Conservation (phyloP, 2,113 vertebrate genomes). For the Brachionichthys hirsutus region DNA sequence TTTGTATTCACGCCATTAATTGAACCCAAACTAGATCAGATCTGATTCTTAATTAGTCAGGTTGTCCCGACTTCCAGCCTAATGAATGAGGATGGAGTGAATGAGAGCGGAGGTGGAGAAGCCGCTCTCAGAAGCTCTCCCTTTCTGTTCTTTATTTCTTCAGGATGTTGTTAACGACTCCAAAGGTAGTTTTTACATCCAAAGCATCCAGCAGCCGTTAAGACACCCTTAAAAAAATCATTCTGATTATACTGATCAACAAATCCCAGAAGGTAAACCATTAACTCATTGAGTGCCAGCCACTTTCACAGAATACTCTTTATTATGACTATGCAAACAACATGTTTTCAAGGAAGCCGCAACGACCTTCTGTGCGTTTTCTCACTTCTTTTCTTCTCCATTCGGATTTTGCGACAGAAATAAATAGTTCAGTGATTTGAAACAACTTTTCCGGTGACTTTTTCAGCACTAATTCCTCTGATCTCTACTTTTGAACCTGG, state of each 20-base stretch:
- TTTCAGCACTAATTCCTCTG: constrained; percentile 26
- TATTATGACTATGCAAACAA: no score
- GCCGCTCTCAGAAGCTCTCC: background rate
- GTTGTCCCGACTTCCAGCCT: background rate
- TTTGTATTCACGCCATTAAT: constrained; percentile 4
- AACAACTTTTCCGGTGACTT: constrained; percentile 13
- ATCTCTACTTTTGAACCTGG: constrained; percentile 42
- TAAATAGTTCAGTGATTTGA: no score
- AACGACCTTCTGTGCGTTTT: constrained; percentile 24
- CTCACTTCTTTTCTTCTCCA: background rate
- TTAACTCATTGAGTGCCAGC: no score
- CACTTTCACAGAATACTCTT: no score
- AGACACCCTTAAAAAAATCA: no score
- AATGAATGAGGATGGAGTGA: constrained; percentile 4
- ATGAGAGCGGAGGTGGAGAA: constrained; percentile 5
- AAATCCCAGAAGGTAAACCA: no score
- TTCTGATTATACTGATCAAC: no score
- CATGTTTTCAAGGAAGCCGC: background rate
- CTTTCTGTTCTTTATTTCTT: background rate
- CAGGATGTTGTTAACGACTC: no score
- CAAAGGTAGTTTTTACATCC: no score
- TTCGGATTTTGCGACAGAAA: background rate
- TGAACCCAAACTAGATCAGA: background rate
- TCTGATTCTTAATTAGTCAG: constrained; percentile 5
- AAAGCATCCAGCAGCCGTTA: no score